phyloP scores from a whole-genome alignment of 2,888 invertebrate species.

The Anagyrus pseudococci region DNA sequence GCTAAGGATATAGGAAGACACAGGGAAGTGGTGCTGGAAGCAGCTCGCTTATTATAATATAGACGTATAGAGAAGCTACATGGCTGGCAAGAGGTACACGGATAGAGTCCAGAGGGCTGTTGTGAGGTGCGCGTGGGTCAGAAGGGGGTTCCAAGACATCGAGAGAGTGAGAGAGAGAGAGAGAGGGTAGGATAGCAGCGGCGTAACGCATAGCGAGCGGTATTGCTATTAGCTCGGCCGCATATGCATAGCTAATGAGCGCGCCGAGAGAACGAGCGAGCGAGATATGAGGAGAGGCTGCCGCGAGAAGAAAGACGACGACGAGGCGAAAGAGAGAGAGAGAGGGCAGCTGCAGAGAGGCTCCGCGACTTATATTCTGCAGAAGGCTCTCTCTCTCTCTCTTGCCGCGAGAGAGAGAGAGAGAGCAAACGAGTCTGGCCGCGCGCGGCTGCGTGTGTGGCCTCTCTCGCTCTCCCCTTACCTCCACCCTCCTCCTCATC shows the following conservation, averaged over 20 bases:
- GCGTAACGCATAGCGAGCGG: too few species aligned
- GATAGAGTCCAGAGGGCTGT: not conserved
- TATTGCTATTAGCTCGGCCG: not conserved
- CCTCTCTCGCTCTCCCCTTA: slow-evolving; percentile 20
- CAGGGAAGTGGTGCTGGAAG: not conserved
- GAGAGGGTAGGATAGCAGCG: too few species aligned
- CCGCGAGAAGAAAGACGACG: not conserved
- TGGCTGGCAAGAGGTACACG: not conserved
- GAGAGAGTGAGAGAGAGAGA: too few species aligned
- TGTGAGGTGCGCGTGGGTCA: slow-evolving; percentile 29
- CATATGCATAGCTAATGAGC: slow-evolving; percentile 35
- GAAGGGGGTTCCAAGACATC: too few species aligned
- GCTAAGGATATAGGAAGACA: not conserved
- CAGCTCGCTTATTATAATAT: slow-evolving; percentile 33
- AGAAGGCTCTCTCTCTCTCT: too few species aligned
- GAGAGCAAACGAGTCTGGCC: not conserved
- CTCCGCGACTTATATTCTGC: too few species aligned
- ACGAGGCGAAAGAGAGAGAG: slow-evolving; percentile 1
- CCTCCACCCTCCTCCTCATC: not conserved
- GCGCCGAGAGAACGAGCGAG: slow-evolving; percentile 5
- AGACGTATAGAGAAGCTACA: slow-evolving; percentile 13
- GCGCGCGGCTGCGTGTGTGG: slow-evolving; percentile 30
- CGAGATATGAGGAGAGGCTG: slow-evolving; percentile 3
- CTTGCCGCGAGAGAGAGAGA: too few species aligned
- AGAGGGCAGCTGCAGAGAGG: not conserved